Evolutionary conservation across 1,140 invertebrate species (phyloP), one percentile per base, ranked within the genome.

Genomic region (Cataglyphis hispanica): DNA sequence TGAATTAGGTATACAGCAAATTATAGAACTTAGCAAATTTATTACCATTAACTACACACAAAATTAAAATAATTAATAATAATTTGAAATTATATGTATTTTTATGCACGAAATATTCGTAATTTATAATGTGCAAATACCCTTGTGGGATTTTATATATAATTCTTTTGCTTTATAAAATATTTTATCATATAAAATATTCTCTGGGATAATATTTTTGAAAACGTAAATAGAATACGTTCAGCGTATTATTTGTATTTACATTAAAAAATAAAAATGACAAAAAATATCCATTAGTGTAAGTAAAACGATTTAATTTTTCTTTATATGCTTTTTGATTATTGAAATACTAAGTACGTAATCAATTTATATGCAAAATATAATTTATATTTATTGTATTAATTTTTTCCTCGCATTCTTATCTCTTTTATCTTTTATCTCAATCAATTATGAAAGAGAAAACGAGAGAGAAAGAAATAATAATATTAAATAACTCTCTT

Each of bases 31-130:
- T 58, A 66, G 37, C 22, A 85, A 60, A 86, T 86, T 70, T 66
- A 83, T 89, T 87, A 89, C 67, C 53, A 86, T 89, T 86, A 89
- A 86, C 61, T 50, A 53, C 19, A 11, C 31, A 58, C 56, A 16
- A 46, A 76, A 60, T 83, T 77, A 80, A 56, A 80, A 60, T 75
- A 31, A 40, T 87, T 80, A 89, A 89, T 89, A 85, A 87, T 89
- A 80, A 90, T 69, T 87, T 75, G 60, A 69, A 84, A 87, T 86
- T 84, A 72, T 87, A 67, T 61, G 50, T 46, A 78, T 87, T 87
- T 70, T 40, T 61, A 37, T 60, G 22, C 13, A n/a, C 8, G 22
- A 19, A n/a, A 80, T 66, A 74, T 89, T 63, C 40, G 50, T 60
- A 89, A 90, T 87, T 63, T 66, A 78, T 89, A 86, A 53, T 43